A percentile compares a stretch with the other conserved stretches of the same genome.
Conservation (phyloP, 2,113 vertebrate genomes). For the Sarotherodon lohbergeri region DNA sequence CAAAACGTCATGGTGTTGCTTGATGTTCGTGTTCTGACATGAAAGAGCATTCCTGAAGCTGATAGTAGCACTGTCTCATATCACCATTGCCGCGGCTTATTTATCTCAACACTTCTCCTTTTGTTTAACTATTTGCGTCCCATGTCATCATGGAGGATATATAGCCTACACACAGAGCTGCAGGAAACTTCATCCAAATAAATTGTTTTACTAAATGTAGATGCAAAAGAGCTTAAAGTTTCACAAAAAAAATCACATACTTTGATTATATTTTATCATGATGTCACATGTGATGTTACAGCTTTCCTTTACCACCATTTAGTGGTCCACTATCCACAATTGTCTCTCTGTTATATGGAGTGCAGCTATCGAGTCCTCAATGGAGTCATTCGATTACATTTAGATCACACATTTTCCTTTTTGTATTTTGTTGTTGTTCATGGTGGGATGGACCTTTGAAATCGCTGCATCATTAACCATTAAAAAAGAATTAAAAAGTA, state of each 20-base stretch:
- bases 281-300: not conserved
- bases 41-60: slow-evolving; percentile 57
- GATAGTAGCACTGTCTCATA: slow-evolving; percentile 19
- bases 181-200: not conserved
- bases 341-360: not conserved
- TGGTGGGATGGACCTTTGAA: not conserved
- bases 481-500: not conserved
- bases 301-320: not conserved
- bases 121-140: not conserved
- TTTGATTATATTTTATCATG: not conserved
- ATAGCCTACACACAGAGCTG: not conserved
- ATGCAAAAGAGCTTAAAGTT: not conserved
- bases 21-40: slow-evolving; percentile 58
- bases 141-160: not conserved
- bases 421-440: not conserved
- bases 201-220: not conserved
- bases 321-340: not conserved
- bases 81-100: not conserved
- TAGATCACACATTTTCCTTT: not conserved
- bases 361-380: not conserved
- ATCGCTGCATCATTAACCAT: not conserved
- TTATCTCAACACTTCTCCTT: not conserved
- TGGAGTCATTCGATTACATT: not conserved
- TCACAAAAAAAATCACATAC: not conserved
- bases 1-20: slow-evolving; percentile 6